A percentile compares a stretch with the other conserved stretches of the same genome.
These are phyloP conservation scores for Equus przewalskii DNA, from an alignment of 2,113 vertebrate species.

Conservation along the genomic window DNA sequence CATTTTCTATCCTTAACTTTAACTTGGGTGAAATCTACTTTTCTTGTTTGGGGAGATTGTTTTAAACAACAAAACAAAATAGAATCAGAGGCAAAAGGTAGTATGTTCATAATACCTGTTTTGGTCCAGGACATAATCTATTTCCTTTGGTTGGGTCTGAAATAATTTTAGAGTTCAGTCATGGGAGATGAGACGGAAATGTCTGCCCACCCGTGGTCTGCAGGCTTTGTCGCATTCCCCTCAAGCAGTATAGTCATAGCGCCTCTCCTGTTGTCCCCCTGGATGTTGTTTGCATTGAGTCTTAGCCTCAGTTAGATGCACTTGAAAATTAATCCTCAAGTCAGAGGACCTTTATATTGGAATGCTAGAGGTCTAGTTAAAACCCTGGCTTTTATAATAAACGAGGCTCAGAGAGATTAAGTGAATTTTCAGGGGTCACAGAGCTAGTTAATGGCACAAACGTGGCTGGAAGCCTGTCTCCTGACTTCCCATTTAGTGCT, in stretches of 20 bases:
- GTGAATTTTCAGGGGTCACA: background rate
- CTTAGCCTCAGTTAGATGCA: background rate
- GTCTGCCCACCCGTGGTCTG: fast-evolving
- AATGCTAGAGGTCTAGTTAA: background rate
- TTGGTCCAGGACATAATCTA: too few species aligned
- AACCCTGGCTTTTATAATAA: background rate
- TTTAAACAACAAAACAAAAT: background rate
- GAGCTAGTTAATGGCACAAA: background rate
- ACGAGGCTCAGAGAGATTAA: background rate
- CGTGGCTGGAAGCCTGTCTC: background rate
- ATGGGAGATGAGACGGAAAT: fast-evolving
- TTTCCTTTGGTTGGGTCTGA: background rate
- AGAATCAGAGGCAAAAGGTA: background rate
- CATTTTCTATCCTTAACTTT: background rate
- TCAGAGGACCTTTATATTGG: background rate
- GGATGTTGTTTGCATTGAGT: fast-evolving
- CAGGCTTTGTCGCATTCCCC: too few species aligned
- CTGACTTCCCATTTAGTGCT: background rate
- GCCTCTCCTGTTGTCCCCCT: fast-evolving
- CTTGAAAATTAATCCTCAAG: background rate
- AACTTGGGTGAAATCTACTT: background rate
- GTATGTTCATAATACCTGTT: background rate
- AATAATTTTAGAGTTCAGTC: background rate
- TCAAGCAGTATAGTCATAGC: fast-evolving
- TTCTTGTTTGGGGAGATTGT: background rate